A percentile compares a stretch with the other conserved stretches of the same genome.
Evolutionary conservation across 2,797 vertebrate genomes (phyloP).

Genomic region (Schizothorax lantsangensis): DNA sequence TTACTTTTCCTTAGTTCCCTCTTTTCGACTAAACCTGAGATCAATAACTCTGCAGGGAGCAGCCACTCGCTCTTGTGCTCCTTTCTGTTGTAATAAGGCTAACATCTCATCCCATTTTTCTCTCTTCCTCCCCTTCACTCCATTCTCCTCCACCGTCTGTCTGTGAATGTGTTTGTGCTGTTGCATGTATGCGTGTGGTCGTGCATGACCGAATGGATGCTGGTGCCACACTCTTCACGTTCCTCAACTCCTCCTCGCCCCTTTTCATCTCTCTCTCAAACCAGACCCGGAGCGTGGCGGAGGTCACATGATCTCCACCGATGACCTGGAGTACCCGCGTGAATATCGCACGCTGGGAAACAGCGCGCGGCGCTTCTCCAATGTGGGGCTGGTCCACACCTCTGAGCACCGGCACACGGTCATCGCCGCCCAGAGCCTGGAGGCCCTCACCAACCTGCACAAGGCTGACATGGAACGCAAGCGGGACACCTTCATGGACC

Average conservation of each 20-base stretch:
- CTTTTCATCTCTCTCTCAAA: conserved; percentile 11
- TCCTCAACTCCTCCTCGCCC: conserved; percentile 37
- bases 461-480: conserved; percentile 97
- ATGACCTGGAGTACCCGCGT: conserved; percentile 95
- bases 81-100: conserved; percentile 74
- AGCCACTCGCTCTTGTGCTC: conserved; percentile 49
- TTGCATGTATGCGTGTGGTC: conserved; percentile 33
- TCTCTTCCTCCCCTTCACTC: conserved; percentile 44
- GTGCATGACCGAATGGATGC: conserved; percentile 52
- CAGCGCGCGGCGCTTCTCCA: conserved; percentile 95
- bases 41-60: conserved; percentile 74
- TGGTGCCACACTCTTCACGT: conserved; percentile 56
- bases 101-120: conserved; percentile 70
- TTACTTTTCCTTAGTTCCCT: conserved; percentile 65
- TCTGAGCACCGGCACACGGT: conserved; percentile 96
- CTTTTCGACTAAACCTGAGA: conserved; percentile 69
- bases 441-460: conserved; percentile 95
- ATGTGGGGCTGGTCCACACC: conserved; percentile 97
- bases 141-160: conserved; percentile 63
- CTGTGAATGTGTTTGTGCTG: conserved; percentile 54
- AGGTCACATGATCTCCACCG: conserved; percentile 96
- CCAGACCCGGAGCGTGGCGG: conserved; percentile 92
- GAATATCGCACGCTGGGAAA: conserved; percentile 94
- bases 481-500: conserved; percentile 96
- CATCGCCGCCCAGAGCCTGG: conserved; percentile 95